Percentiles rank a stretch among this genome's conserved stretches.
These are phyloP conservation scores for Zapus hudsonius DNA, from an alignment of 2,113 vertebrate species.

Conservation along the genomic window DNA sequence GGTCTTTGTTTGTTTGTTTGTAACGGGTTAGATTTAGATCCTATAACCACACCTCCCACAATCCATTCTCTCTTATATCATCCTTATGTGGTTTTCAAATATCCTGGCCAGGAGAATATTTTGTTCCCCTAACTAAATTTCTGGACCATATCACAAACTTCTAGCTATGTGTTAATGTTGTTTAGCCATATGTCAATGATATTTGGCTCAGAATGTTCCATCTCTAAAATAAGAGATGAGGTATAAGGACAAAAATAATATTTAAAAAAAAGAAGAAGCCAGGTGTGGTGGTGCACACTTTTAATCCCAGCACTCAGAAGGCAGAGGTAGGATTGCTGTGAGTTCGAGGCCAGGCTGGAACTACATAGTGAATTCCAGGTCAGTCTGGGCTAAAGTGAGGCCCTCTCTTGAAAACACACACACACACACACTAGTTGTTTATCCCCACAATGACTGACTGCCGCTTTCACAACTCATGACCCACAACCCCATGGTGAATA, in stretches of 20 bases:
- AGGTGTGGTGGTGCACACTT: too few relatives aligned
- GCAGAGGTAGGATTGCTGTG: too few relatives aligned
- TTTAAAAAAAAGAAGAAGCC: too few relatives aligned
- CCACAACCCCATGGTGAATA: too few relatives aligned
- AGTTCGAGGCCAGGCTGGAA: too few relatives aligned
- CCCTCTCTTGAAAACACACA: too few relatives aligned
- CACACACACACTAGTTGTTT: too few relatives aligned
- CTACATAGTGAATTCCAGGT: too few relatives aligned
- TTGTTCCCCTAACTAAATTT: conserved; percentile 13
- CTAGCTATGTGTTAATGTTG: neutral
- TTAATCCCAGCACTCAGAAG: too few relatives aligned
- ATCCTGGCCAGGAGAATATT: conserved; percentile 7
- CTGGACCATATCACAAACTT: neutral
- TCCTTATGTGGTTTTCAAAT: conserved; percentile 1
- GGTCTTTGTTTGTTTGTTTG: neutral
- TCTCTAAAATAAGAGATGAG: neutral
- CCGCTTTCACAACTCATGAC: too few relatives aligned
- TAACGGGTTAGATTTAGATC: conserved; percentile 31
- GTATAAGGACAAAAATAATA: neutral
- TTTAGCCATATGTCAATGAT: conserved; percentile 17
- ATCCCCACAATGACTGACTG: too few relatives aligned
- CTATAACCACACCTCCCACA: neutral
- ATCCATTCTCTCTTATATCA: neutral
- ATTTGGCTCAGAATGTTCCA: neutral
- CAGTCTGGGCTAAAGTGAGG: too few relatives aligned